phyloP scores from a whole-genome alignment of 2,113 vertebrate species.

The Polypterus bichir region DNA sequence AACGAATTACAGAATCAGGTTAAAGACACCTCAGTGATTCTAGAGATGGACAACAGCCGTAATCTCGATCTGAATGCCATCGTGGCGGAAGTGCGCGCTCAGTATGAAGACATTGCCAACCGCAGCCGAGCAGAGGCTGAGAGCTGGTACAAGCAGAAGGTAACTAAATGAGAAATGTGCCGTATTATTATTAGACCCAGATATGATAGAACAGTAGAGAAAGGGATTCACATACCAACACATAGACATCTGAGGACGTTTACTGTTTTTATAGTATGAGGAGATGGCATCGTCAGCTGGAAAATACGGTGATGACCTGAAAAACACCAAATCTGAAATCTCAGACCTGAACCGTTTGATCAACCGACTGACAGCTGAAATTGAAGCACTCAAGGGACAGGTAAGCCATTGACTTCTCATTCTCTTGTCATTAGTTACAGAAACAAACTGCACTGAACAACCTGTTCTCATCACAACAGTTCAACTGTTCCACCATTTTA shows the following conservation, averaged over 20 bases:
- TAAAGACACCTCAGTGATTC: conserved; percentile 74
- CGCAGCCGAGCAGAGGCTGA: conserved; percentile 64
- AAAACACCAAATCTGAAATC: conserved; percentile 64
- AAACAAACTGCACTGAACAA: not conserved
- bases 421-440: not conserved
- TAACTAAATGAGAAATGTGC: conserved; percentile 21
- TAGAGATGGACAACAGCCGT: conserved; percentile 86
- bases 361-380: conserved; percentile 62
- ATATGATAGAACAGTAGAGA: too few species aligned
- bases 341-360: conserved; percentile 67
- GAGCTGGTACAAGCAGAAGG: conserved; percentile 70
- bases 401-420: conserved; percentile 32
- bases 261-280: conserved; percentile 45
- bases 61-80: conserved; percentile 71
- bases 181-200: too few species aligned
- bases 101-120: conserved; percentile 77
- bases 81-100: conserved; percentile 68
- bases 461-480: too few species aligned
- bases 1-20: conserved; percentile 63
- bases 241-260: too few species aligned
- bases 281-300: conserved; percentile 58
- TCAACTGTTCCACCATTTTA: not conserved
- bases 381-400: conserved; percentile 63
- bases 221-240: too few species aligned
- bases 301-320: conserved; percentile 60